A percentile compares a stretch with the other conserved stretches of the same genome.
Evolutionary conservation across 2,888 invertebrate genomes (phyloP).

Genomic region (Sarcophaga subvicina): DNA sequence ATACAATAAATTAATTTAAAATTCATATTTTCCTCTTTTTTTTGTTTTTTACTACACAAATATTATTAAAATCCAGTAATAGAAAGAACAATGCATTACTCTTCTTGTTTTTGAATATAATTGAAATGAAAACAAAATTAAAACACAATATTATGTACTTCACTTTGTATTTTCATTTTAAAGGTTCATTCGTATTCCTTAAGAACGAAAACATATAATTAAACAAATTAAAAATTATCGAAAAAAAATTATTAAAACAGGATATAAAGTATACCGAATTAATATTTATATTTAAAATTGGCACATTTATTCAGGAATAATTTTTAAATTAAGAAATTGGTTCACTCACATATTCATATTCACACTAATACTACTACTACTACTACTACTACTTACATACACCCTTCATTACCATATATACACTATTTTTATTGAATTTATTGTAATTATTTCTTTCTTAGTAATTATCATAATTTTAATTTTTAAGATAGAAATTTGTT

Average conservation of each 20-base stretch:
- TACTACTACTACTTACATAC: no score
- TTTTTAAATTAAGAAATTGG: slow-evolving; percentile 11
- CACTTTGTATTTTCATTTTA: slow-evolving; percentile 29
- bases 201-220: slow-evolving; percentile 31
- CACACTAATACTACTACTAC: no score
- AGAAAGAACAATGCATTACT: not conserved
- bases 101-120: not conserved
- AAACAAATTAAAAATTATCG: slow-evolving; percentile 61
- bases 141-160: not conserved
- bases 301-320: slow-evolving; percentile 32
- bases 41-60: slow-evolving; percentile 51
- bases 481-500: slow-evolving; percentile 3
- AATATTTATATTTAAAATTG: slow-evolving; percentile 62
- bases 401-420: no score
- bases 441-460: not conserved
- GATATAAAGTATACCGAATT: slow-evolving; percentile 80
- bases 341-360: not conserved
- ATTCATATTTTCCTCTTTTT: slow-evolving; percentile 34
- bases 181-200: slow-evolving; percentile 61
- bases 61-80: not conserved
- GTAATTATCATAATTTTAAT: not conserved
- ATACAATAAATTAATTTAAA: slow-evolving; percentile 57
- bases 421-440: slow-evolving; percentile 20
- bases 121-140: not conserved
- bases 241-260: slow-evolving; percentile 62